Evolutionary conservation across 2,888 invertebrate species (phyloP), one percentile per base, ranked within the genome.

Genomic region (Drosophila quinaria): DNA sequence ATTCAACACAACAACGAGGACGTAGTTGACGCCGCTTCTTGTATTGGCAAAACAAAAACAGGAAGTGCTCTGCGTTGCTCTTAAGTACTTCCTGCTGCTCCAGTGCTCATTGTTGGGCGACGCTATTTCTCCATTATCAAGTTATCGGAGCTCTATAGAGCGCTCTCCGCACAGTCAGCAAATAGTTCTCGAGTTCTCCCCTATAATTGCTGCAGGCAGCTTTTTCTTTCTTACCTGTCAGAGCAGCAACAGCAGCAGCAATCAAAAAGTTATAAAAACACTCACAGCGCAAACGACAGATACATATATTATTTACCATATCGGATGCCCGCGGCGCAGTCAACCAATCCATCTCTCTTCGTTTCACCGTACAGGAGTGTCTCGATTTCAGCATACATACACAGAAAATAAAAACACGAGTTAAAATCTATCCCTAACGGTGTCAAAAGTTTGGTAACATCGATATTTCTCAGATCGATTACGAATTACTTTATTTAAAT

Each of bases 1-100:
- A 83, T 79, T 74, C 82, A 87, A 81, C 87, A 87, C 80, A 85
- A 75, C 80, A 68, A 55, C 19, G 13, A 51, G 22, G 54, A 5
- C 25, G 25, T 50, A 83, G 83, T 84, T 83, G 84, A 74, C 85
- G 78, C 77, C 68, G 72, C 74, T 84, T 74, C 70, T 83, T 78
- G 84, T 81, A 89, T 87, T 85, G 85, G 82, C 85, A 91, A 89
- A 91, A 91, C 87, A 90, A 87, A 87, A 91, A 91, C 90, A 87
- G 91, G 87, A 91, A 89, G 89, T 85, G 83, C 83, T 83, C 81
- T 81, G 82, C 81, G 90, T 80, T 89, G 84, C 86, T 80, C 82
- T 87, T 88, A 90, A 91, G 90, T 85, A 91, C 83, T 90, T 91
- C 91, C 91, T 78, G 87, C 80, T 75, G 89, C 71, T 74, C 65